Base-by-base conservation (phyloP, 1,140 invertebrate genomes). In the Anastrepha ludens region DNA sequence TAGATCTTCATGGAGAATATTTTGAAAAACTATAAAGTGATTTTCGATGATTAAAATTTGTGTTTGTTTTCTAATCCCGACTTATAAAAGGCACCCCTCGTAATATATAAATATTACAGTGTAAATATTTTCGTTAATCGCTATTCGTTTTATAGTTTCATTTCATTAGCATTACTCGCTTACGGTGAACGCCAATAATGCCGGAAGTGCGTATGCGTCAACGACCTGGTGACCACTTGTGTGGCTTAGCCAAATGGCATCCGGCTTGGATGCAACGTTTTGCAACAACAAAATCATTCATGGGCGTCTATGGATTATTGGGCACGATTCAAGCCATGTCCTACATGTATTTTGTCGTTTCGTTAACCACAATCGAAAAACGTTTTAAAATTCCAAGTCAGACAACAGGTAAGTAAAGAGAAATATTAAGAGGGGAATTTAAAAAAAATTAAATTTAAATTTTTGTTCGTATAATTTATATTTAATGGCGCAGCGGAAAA, bases 241-340 rank as follows among this genome's bases (percentile, higher is more conserved):
- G 96, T 91, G 96, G 96, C 85, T 89, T 96, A 88, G 94, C 94
- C 86, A 93, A 93, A 60, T 95, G 94, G 91, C 94, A 95, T 92
- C 96, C 96, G 29, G 90, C 92, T 88, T 96, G 95, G 94, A 91
- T 96, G 62, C 95, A 95, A 91, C 94, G 93, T 89, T 95, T 95
- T 88, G 95, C 96, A 62, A 96, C 94, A 2, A 93, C 95, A 20
- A 95, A 94, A 89, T 94, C 91, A 60, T 97, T 96, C 90, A 94
- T 96, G 89, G 90, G 94, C 2, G 94, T 96, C 13, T 96, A 96
- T 89, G 95, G 95, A 8, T 90, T 96, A 2, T 93, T 96, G 11
- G 96, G 95, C 9, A 95, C 96, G n/a, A 94, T 96, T 0, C 96
- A 96, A 89, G 94, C 95, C 58, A 96, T 96, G 95, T 94, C 95